phyloP scores from a whole-genome alignment of 2,888 invertebrate genomes.

The Eupeodes luniger region DNA sequence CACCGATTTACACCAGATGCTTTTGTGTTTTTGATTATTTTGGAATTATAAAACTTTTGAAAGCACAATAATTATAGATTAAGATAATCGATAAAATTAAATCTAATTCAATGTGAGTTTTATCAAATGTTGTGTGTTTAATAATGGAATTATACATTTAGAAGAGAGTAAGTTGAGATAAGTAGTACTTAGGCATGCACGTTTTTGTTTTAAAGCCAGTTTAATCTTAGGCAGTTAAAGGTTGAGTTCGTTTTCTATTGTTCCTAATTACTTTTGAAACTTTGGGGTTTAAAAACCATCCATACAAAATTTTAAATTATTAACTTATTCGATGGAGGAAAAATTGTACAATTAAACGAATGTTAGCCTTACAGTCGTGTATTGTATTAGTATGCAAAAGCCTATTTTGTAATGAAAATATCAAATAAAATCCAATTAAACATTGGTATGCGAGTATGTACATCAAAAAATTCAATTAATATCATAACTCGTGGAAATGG shows the following conservation, averaged over 20 bases:
- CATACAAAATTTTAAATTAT: too few relatives aligned
- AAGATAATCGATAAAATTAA: not conserved
- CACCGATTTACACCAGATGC: not conserved
- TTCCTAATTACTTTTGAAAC: too few relatives aligned
- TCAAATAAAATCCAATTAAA: not conserved
- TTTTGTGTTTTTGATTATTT: conserved; percentile 1
- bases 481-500: not conserved
- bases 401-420: not conserved
- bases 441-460: not conserved
- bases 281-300: too few relatives aligned
- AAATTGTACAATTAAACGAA: too few relatives aligned
- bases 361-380: too few relatives aligned
- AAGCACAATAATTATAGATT: not conserved
- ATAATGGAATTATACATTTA: not conserved
- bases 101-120: not conserved
- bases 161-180: not conserved
- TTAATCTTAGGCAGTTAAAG: too few relatives aligned
- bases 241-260: too few relatives aligned
- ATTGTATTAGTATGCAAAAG: too few relatives aligned
- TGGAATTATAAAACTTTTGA: not conserved
- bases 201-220: too few relatives aligned
- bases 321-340: too few relatives aligned
- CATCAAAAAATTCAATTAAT: not conserved
- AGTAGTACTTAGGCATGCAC: too few relatives aligned
- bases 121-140: not conserved